Evolutionary conservation across 2,888 invertebrate species (phyloP), one percentile per base, ranked within the genome.

Genomic region (Monopis laevigella): DNA sequence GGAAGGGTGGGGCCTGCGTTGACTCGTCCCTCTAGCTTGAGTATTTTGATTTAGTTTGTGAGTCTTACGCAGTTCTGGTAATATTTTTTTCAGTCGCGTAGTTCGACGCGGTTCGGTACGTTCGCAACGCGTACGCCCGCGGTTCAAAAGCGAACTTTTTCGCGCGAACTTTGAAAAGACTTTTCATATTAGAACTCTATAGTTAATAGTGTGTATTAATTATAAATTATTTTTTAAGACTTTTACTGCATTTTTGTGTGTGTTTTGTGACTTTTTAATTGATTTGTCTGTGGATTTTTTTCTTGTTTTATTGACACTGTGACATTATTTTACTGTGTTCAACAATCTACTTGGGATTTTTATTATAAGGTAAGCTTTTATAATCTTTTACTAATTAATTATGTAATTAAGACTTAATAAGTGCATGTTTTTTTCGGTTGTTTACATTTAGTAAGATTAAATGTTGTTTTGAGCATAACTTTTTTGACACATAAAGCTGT

Each of bases 1-100:
- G 73, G 72, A 55, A 69, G 75, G 78, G 78, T 72, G 78, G 77
- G 72, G 78, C 78, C 61, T 72, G 55, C 43, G 55, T 50, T 58
- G 78, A 69, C 62, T 73, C 78, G 78, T 75, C 78, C 78, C 78
- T 77, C 77, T 71, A 75, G 72, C 71, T 64, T 62, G 39, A 2
- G 73, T 80, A 80, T 80, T 80, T 78, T 80, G 78, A 80, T 78
- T 80, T 80, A 80, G 78, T 78, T 80, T 78, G 72, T 65, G 61
- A 77, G 65, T 70, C 75, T 77, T 77, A 78, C 77, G 75, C 71
- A 69, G 75, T 71, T 77, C 75, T 71, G 65, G 74, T 66, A 67
- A 67, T 35, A 35, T 72, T 80, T 77, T 60, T 80, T 80, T 77
- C 77, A 80, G 80, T 78, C 77, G 77, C 78, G 77, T 71, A 72